These are phyloP conservation scores for Mayetiola destructor DNA, from an alignment of 2,888 invertebrate genomes.

Conservation along the genomic window DNA sequence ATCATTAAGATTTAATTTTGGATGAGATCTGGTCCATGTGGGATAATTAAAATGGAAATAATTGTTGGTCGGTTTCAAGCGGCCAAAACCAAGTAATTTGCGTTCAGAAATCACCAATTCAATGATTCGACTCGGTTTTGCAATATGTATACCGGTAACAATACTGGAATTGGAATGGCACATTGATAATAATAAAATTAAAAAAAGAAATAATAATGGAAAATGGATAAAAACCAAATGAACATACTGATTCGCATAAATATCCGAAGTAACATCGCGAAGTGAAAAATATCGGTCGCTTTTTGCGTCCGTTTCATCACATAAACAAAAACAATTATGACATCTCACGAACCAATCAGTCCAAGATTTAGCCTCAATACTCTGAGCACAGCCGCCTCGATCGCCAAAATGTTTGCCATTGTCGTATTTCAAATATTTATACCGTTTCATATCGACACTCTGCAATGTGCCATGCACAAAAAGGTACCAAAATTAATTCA, in stretches of 20 bases:
- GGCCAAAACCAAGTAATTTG: conserved; percentile 42
- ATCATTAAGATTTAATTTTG: conserved; percentile 31
- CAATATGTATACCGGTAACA: conserved; percentile 55
- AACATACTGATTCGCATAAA: conserved; percentile 25
- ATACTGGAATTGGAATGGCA: conserved; percentile 42
- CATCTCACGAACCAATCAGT: conserved; percentile 40
- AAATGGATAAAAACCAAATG: background rate
- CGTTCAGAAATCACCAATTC: conserved; percentile 61
- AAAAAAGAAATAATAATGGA: conserved; percentile 20
- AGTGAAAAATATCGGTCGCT: conserved; percentile 40
- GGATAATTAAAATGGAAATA: conserved; percentile 4
- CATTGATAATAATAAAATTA: background rate
- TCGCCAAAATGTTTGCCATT: conserved; percentile 19
- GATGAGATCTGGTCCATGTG: background rate
- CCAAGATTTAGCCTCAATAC: conserved; percentile 34
- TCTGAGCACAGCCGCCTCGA: background rate
- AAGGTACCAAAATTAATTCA: background rate
- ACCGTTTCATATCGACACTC: conserved; percentile 1
- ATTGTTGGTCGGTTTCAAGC: conserved; percentile 33
- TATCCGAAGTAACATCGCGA: conserved; percentile 28
- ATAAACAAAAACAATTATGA: conserved; percentile 42
- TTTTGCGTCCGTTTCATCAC: conserved; percentile 32
- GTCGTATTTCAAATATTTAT: conserved; percentile 5
- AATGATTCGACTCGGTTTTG: conserved; percentile 54
- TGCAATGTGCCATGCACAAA: background rate